A percentile compares a stretch with the other conserved stretches of the same genome.
Conservation (phyloP, 2,888 invertebrate genomes). For the Leptinotarsa tumamoca region DNA sequence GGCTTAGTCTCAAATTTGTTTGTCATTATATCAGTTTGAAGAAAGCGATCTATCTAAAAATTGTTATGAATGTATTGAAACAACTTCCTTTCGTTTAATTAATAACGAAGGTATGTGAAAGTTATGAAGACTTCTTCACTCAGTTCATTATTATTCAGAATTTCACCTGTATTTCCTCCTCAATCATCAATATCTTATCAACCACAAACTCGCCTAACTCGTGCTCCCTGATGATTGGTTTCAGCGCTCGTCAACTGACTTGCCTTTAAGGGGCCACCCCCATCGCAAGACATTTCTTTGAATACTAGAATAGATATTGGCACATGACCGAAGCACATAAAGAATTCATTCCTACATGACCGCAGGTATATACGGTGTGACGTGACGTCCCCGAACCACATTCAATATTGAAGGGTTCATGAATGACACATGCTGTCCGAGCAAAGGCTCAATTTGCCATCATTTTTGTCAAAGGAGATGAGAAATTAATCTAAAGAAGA, state of each 20-base stretch:
- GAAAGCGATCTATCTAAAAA: too few relatives aligned
- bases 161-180: too few relatives aligned
- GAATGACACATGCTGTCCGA: conserved; percentile 33
- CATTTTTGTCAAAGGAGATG: too few relatives aligned
- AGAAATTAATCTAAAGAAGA: too few relatives aligned
- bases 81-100: too few relatives aligned
- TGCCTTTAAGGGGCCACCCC: conserved; percentile 33
- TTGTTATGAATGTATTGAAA: too few relatives aligned
- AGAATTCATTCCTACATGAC: conserved; percentile 51
- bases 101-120: too few relatives aligned
- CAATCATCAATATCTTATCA: neutral
- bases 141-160: neutral
- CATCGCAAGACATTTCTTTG: conserved; percentile 43
- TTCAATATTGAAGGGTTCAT: conserved; percentile 50
- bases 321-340: conserved; percentile 46
- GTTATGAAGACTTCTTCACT: too few relatives aligned
- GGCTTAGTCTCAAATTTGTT: too few relatives aligned
- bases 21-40: too few relatives aligned
- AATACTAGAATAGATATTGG: conserved; percentile 51
- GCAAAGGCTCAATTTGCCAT: neutral
- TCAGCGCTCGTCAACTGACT: conserved; percentile 31
- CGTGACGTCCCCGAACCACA: conserved; percentile 45
- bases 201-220: neutral
- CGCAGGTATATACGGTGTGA: conserved; percentile 42
- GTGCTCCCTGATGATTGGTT: conserved; percentile 28